Evolutionary conservation across 2,113 vertebrate species (phyloP), one percentile per base, ranked within the genome.

Genomic region (Dasypus novemcinctus): DNA sequence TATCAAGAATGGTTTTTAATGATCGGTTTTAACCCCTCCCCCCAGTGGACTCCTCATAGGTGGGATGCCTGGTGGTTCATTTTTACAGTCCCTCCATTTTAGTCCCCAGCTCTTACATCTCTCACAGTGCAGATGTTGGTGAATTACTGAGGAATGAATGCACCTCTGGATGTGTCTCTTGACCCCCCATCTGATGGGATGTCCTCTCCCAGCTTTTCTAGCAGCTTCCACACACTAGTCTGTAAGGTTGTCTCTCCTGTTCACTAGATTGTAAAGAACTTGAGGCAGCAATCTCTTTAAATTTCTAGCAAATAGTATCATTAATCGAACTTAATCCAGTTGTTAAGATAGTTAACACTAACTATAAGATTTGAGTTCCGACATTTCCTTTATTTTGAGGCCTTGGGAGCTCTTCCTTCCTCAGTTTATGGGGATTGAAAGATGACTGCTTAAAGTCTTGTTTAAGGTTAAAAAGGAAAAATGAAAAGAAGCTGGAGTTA

Each of bases 401-500:
- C 33, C 25, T 69, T n/a, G 2, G 41, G 12, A 85, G 74, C 12
- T 71, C 38, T 66, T 64, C 33, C 21, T 71, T 93, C 17, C 17
- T 95, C 46, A 7, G 29, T 61, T 75, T 72, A 38, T 1, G 21
- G 59, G 54, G 36, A 46, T 12, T 79, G 49, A 21, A n/a, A 25
- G 43, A 71, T 18, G 17, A 41, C 36, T 79, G 87, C 80, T 92
- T 79, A 25, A 78, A 92, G 90, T 78, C n/a, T n/a, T 63, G 46
- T n/a, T 85, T 94, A 92, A 96, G 61, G 86, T 85, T 78, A 49
- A 93, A 72, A 75, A 76, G 74, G 38, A 31, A 87, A 46, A 49
- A 23, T 57, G 49, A 68, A 91, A 38, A 90, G 25, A 63, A 49
- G 41, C 46, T 80, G 38, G 63, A 76, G 49, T 69, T 95, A 68